A percentile compares a stretch with the other conserved stretches of the same genome.
Conservation (phyloP, 2,113 vertebrate genomes). For the Scartelaos histophorus region DNA sequence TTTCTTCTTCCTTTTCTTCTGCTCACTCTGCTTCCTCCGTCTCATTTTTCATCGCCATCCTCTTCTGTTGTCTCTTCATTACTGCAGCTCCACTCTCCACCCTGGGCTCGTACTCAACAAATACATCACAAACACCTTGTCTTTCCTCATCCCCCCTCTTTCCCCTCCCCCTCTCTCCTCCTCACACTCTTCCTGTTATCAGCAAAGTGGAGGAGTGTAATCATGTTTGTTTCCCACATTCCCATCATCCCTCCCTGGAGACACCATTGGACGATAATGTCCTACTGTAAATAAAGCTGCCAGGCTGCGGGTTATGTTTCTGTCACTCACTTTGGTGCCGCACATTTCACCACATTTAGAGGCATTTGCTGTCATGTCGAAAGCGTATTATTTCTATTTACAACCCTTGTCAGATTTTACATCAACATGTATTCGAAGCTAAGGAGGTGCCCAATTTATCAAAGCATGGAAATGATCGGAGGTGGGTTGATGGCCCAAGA, state of each 20-base stretch:
- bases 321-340: slow-evolving; percentile 45
- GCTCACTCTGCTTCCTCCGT: slow-evolving; percentile 29
- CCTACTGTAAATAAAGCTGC: slow-evolving; percentile 70
- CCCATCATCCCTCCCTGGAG: slow-evolving; percentile 61
- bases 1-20: slow-evolving; percentile 33
- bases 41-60: slow-evolving; percentile 31
- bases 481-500: neutral
- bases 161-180: slow-evolving; percentile 9
- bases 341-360: slow-evolving; percentile 43
- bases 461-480: neutral
- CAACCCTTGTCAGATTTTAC: slow-evolving; percentile 15
- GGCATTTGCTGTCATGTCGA: slow-evolving; percentile 36
- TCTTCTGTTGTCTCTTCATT: slow-evolving; percentile 43
- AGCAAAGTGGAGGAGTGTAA: slow-evolving; percentile 64
- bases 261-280: slow-evolving; percentile 61
- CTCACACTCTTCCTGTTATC: slow-evolving; percentile 58
- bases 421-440: neutral
- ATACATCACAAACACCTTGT: slow-evolving; percentile 56
- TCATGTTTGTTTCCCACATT: slow-evolving; percentile 71
- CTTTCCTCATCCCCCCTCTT: slow-evolving; percentile 21
- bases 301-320: slow-evolving; percentile 42
- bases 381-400: slow-evolving; percentile 46
- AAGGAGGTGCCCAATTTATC: neutral
- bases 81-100: slow-evolving; percentile 39
- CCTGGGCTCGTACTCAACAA: slow-evolving; percentile 47